A percentile compares a stretch with the other conserved stretches of the same genome.
phyloP scores from a whole-genome alignment of 2,113 vertebrate species.

The zebrafish (Danio rerio) region GRCz12tu NC_133180.1:19932501-19933000 shows the following conservation, averaged over 20 bases:
- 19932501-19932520: background rate
- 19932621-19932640: slow-evolving; percentile 63
- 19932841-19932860: slow-evolving; percentile 8
- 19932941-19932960: too few relatives aligned
- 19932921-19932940: background rate
- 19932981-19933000: too few relatives aligned
- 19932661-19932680: slow-evolving; percentile 63
- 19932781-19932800: background rate
- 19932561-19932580: too few relatives aligned
- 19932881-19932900: slow-evolving; percentile 75
- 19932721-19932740: background rate
- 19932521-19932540: background rate
- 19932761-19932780: background rate
- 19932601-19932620: slow-evolving; percentile 15
- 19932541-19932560: background rate
- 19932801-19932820: background rate
- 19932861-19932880: slow-evolving; percentile 69
- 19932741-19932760: slow-evolving; percentile 1
- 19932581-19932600: slow-evolving; percentile 23
- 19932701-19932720: slow-evolving; percentile 11
- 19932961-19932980: too few relatives aligned
- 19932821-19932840: background rate
- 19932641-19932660: slow-evolving; percentile 76
- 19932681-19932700: background rate
- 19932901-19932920: slow-evolving; percentile 69